Base-by-base conservation (phyloP, 2,797 vertebrate genomes). In the Chromobotia macracanthus region DNA sequence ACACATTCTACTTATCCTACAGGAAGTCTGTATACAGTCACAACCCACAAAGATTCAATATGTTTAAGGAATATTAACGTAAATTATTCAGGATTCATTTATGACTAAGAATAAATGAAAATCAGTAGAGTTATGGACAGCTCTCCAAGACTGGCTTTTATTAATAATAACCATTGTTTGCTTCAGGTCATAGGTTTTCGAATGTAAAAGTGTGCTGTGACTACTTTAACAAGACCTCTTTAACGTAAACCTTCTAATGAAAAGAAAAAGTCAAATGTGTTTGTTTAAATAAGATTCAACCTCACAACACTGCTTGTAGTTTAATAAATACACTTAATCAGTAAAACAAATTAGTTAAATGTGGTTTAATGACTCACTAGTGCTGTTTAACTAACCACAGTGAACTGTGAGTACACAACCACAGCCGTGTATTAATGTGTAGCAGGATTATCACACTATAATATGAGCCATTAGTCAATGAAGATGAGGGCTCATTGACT, bases 41-140 rank as follows among this genome's bases (percentile, higher is more conserved):
- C n/a, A 2, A 38, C 35, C 51, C 51, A 55, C 19, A 10, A 12
- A 76, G 83, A 84, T 75, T 38, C 72, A 85, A 84, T 76, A 71
- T 31, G 56, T 23, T 46, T 63, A 72, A 84, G 81, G 63, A 72
- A 79, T 75, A 77, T 73, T 15, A 83, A 80, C 19, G 80, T 85
- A 46, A 85, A 88, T 87, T 77, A 87, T 87, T 86, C 13, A 84
- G 12, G 18, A 21, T 79, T 74, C 80, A 83, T 79, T 83, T 80
- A 83, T 77, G 74, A 81, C 66, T 23, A 21, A 71, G 18, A 35
- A 63, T 58, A 72, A 83, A 61, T 18, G 35, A 44, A 66, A 83
- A 46, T 38, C 68, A 74, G 48, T 58, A 61, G 60, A 72, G 74
- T 76, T 75, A 12, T 3, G 10, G 63, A 68, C 56, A 31, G 77